Evolutionary conservation across 2,888 invertebrate species (phyloP).

Genomic region (Mongoloraphidia duomilia): DNA sequence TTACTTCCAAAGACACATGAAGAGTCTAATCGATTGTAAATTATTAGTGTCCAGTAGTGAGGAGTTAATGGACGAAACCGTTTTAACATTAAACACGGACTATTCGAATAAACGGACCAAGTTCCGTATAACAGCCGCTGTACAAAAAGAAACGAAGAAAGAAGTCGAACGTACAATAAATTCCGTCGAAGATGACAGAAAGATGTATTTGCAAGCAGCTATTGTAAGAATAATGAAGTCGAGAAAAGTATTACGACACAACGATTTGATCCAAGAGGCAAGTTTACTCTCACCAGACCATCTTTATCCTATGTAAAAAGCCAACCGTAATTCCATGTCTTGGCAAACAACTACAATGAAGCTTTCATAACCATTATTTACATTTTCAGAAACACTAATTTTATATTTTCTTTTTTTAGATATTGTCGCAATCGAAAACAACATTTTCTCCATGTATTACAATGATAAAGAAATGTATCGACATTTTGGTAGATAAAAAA

Average conservation of each 20-base stretch:
- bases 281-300: slow-evolving; percentile 29
- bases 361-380: too few species aligned
- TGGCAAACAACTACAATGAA: neutral
- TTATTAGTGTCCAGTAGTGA: slow-evolving; percentile 44
- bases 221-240: slow-evolving; percentile 92
- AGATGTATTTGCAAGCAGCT: slow-evolving; percentile 88
- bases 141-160: slow-evolving; percentile 67
- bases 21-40: slow-evolving; percentile 76
- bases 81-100: slow-evolving; percentile 59
- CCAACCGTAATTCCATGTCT: neutral
- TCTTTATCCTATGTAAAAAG: neutral
- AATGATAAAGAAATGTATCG: slow-evolving; percentile 98
- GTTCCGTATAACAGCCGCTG: slow-evolving; percentile 65
- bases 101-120: slow-evolving; percentile 86
- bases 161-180: slow-evolving; percentile 61
- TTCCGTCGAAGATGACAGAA: slow-evolving; percentile 87
- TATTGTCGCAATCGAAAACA: slow-evolving; percentile 75
- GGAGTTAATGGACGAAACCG: slow-evolving; percentile 30
- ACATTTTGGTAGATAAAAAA: slow-evolving; percentile 95
- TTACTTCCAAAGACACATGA: slow-evolving; percentile 69
- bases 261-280: slow-evolving; percentile 77
- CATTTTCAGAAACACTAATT: slow-evolving; percentile 1
- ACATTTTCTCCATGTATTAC: slow-evolving; percentile 91
- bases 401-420: slow-evolving; percentile 37
- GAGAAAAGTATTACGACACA: slow-evolving; percentile 76